These are phyloP conservation scores for Drosophila limbata DNA, from an alignment of 2,888 invertebrate species.

Conservation along the genomic window DNA sequence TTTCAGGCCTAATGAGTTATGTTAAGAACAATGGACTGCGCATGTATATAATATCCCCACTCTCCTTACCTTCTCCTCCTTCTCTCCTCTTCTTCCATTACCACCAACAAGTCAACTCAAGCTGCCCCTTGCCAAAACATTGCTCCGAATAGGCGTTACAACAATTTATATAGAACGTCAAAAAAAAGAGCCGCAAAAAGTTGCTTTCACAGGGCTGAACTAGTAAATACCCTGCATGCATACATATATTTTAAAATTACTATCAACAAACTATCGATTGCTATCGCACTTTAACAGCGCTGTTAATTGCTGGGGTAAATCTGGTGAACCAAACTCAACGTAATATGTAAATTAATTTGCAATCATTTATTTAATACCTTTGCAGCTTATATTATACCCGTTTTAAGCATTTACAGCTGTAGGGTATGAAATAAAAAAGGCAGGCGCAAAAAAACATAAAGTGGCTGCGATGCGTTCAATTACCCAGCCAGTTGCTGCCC, in stretches of 20 bases:
- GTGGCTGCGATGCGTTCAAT: slow-evolving; percentile 69
- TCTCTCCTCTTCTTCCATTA: not conserved
- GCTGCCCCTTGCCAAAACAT: slow-evolving; percentile 63
- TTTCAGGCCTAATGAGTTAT: slow-evolving; percentile 77
- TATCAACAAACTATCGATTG: not conserved
- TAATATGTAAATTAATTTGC: not conserved
- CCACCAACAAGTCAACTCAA: slow-evolving; percentile 5
- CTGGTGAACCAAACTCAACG: not conserved
- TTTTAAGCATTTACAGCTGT: not conserved
- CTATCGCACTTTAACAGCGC: not conserved
- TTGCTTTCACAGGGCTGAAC: not conserved
- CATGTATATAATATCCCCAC: slow-evolving; percentile 52
- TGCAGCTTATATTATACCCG: not conserved
- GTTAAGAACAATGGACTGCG: slow-evolving; percentile 71
- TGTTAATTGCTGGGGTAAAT: not conserved
- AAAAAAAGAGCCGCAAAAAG: slow-evolving; percentile 38
- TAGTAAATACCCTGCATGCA: slow-evolving; percentile 29
- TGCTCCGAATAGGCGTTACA: slow-evolving; percentile 75
- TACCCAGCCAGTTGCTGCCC: slow-evolving; percentile 47
- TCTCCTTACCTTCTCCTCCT: slow-evolving; percentile 13
- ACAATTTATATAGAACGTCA: slow-evolving; percentile 76
- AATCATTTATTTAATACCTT: not conserved
- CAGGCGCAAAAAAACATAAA: slow-evolving; percentile 41
- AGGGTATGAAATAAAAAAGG: slow-evolving; percentile 35
- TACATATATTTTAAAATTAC: too few species aligned